Percentiles rank a stretch among this genome's conserved stretches.
Evolutionary conservation across 1,140 invertebrate species (phyloP).

Genomic region (Megathymus violae): DNA sequence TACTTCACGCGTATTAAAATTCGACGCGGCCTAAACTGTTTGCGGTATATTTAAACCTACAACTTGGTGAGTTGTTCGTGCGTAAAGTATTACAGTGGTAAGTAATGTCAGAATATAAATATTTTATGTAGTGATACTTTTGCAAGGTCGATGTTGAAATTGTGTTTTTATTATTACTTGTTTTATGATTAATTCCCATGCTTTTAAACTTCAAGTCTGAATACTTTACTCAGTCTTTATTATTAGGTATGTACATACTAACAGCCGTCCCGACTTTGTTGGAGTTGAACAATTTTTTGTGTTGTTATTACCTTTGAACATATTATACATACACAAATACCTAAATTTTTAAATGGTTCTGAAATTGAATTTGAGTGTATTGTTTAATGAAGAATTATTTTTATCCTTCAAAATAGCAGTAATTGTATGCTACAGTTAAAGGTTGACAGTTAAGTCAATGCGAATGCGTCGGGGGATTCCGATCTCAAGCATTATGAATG

Average conservation of each 20-base stretch:
- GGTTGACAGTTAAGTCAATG: constrained; percentile 12
- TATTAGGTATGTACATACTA: no score
- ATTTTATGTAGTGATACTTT: constrained; percentile 3
- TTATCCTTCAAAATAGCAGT: constrained; percentile 3
- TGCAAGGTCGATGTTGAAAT: constrained; percentile 11
- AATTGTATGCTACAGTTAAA: constrained; percentile 15
- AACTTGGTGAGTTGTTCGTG: constrained; percentile 45
- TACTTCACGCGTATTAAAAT: constrained; percentile 55
- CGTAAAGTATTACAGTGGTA: constrained; percentile 39
- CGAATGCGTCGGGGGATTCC: constrained; percentile 32
- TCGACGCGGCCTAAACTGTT: constrained; percentile 55
- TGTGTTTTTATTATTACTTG: background rate
- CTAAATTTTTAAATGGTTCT: no score
- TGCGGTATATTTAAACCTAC: constrained; percentile 46
- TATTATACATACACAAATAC: no score
- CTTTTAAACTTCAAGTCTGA: background rate
- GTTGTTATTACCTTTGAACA: no score
- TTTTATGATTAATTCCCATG: background rate
- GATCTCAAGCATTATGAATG: constrained; percentile 37
- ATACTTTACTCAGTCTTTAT: background rate
- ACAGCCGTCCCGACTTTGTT: no score
- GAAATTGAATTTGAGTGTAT: no score
- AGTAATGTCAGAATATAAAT: constrained; percentile 29
- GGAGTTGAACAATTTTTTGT: no score
- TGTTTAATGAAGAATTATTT: constrained; percentile 5